Evolutionary conservation across 2,113 vertebrate species (phyloP), one percentile per base, ranked within the genome.

Genomic region (Trematomus loennbergii): DNA sequence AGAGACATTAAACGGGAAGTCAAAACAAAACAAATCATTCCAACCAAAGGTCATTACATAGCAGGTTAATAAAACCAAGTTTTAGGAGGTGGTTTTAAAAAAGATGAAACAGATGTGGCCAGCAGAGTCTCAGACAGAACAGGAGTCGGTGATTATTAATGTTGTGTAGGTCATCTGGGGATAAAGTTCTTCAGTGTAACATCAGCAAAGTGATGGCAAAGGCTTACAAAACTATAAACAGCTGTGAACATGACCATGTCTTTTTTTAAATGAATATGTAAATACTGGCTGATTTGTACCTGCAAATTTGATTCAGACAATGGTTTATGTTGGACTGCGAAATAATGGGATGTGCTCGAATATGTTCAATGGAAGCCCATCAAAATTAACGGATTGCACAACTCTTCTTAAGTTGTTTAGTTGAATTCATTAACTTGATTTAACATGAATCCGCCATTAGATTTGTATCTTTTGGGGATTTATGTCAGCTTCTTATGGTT

Each of bases 21-120:
- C 36, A 33, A 75, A 52, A 49, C 20, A 13, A 79, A 80, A 72
- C 20, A 50, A 67, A 83, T 61, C 60, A 50, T 17, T 43, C 17
- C 65, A 64, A 70, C 13, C 9, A 82, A 79, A 67, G 46, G 73
- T 54, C 45, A 45, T 78, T 33, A 7, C 25, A n/a, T 22, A 64
- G 17, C n/a, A 4, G 13, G 25, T 18, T 55, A 46, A 43, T 66
- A 72, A 77, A 77, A 3, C 4, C 3, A 5, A n/a, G 10, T 72
- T 81, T 75, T n/a, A 70, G 49, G 17, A 72, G 46, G 45, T 8
- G 18, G 8, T 20, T 52, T 57, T 12, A 29, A 64, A 15, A 43
- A 64, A 15, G 54, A 66, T 33, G 20, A 76, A 66, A 48, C 71
- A 16, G 40, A 81, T 50, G 68, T 18, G 59, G 29, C 43, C 52